Percentiles rank a stretch among this genome's conserved stretches.
These are phyloP conservation scores for Amblyjoppa fuscipennis DNA, from an alignment of 2,888 invertebrate genomes.

Conservation along the genomic window DNA sequence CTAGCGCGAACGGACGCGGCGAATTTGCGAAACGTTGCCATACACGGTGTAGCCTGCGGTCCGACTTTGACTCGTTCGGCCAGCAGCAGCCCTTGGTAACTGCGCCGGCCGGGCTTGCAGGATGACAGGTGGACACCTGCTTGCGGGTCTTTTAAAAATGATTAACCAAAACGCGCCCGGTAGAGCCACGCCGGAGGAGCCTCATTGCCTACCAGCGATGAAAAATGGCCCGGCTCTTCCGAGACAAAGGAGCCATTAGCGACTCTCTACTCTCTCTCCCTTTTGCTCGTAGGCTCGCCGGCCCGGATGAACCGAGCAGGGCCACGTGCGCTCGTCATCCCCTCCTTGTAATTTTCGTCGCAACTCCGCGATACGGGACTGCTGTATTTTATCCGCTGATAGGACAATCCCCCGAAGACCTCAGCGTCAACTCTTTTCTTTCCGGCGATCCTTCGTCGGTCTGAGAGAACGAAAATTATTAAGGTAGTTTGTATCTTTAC, in stretches of 20 bases:
- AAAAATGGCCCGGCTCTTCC: conserved; percentile 78
- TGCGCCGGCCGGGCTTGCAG: conserved; percentile 27
- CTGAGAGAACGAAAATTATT: not conserved
- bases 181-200: conserved; percentile 54
- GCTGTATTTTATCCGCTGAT: conserved; percentile 23
- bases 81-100: conserved; percentile 30
- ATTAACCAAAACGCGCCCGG: conserved; percentile 78
- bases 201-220: conserved; percentile 70
- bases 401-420: conserved; percentile 3
- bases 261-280: conserved; percentile 66
- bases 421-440: conserved; percentile 14
- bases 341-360: conserved; percentile 48
- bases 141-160: conserved; percentile 81
- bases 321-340: conserved; percentile 43
- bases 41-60: conserved; percentile 34
- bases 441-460: not conserved
- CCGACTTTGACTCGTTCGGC: conserved; percentile 17
- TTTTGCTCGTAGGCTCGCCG: conserved; percentile 44
- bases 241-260: conserved; percentile 77
- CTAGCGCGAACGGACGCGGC: not conserved
- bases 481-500: not conserved
- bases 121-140: conserved; percentile 76
- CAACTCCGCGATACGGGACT: conserved; percentile 43
- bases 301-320: conserved; percentile 50
- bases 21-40: not conserved